phyloP scores from a whole-genome alignment of 2,113 vertebrate genomes.

The Chlorodrepanis virens region DNA sequence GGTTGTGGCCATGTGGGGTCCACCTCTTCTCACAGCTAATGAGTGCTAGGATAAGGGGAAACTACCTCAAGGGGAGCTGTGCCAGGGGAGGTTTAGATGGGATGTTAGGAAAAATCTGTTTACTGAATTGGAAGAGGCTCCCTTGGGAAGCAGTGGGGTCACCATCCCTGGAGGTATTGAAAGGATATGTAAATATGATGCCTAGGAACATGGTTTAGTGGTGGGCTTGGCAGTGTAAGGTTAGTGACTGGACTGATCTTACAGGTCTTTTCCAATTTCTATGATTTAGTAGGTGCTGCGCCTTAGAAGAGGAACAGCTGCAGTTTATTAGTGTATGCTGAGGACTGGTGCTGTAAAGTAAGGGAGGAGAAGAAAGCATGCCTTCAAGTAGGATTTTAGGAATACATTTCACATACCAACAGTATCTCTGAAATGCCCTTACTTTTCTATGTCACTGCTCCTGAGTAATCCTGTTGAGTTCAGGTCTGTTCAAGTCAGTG shows the following conservation, averaged over 20 bases:
- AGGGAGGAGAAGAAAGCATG: neutral
- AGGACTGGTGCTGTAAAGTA: neutral
- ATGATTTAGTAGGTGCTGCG: neutral
- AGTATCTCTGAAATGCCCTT: neutral
- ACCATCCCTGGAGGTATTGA: neutral
- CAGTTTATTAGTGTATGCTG: neutral
- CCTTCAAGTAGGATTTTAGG: neutral
- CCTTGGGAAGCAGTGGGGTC: neutral
- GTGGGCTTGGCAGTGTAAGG: neutral
- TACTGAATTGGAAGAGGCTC: neutral
- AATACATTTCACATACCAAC: neutral
- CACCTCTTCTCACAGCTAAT: neutral
- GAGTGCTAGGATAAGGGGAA: neutral
- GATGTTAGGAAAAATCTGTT: neutral
- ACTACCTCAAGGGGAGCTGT: neutral
- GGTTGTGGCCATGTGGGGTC: neutral
- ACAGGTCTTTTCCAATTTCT: neutral
- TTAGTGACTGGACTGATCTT: neutral
- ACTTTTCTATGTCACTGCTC: neutral
- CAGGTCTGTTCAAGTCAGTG: neutral
- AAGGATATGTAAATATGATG: accelerated
- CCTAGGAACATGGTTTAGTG: neutral
- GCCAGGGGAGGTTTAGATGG: neutral
- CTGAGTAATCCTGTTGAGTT: neutral
- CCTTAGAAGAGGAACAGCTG: neutral